Base-by-base conservation (phyloP, 2,888 invertebrate species). In the Caenorhabditis sp. region DNA sequence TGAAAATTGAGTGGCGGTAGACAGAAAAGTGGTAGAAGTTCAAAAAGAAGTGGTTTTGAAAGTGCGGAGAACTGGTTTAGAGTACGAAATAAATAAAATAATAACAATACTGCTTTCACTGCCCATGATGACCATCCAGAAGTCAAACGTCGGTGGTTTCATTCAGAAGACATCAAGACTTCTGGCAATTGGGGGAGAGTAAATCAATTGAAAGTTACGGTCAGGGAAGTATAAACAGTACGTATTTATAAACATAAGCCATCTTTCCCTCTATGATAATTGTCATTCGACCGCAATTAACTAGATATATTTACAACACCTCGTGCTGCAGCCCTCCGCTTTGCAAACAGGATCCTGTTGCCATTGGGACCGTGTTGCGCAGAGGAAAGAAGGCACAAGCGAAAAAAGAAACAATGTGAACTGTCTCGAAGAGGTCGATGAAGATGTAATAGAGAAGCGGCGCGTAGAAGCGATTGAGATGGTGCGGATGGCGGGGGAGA, bases 271-370 rank as follows among this genome's bases (percentile, higher is more conserved):
- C 18, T 35, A 60, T 69, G 69, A 69, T 69, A 60, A 61, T 61
- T 61, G 60, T 70, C 44, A n/a, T 26, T 70, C 24, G 51, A 24
- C 37, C 71, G 56, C 71, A 72, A 72, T 72, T 72, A 56, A 72
- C 71, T 72, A 72, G 62, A 72, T 72, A 60, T 64, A 72, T 72
- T 72, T 72, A 72, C 71, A 72, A 64, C 64, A n/a, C 15, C 70
- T 13, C n/a, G 6, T 28, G 15, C 28, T 26, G 6, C 26, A 3
- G 50, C 51, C 13, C 6, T 51, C 44, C n/a, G n/a, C 15, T n/a
- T 18, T 56, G 44, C 35, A 72, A 72, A 72, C 71, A 56, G 37
- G 71, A 60, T 60, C n/a, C 70, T 61, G 50, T 22, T 50, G 44
- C 32, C 47, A 35, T 44, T 40, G 35, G 50, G 55, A 53, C 32